Percentiles rank a stretch among this genome's conserved stretches.
Conservation (phyloP, 2,888 invertebrate species). For the Parnassius smintheus region DNA sequence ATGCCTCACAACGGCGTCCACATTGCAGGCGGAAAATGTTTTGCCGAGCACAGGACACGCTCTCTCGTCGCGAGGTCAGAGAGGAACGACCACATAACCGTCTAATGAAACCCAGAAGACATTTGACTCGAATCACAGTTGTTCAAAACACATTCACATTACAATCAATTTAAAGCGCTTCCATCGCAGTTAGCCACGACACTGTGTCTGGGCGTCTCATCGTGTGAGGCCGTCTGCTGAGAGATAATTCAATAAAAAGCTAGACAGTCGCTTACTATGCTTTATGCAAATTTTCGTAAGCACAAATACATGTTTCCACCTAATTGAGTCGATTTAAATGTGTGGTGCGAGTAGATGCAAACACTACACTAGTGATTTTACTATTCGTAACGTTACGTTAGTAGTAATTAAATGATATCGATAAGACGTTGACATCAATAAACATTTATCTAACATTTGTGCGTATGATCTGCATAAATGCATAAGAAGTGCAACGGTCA, state of each 20-base stretch:
- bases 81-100: slow-evolving; percentile 76
- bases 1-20: slow-evolving; percentile 62
- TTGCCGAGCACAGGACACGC: slow-evolving; percentile 44
- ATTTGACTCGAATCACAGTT: slow-evolving; percentile 70
- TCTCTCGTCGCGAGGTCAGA: slow-evolving; percentile 63
- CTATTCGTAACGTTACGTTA: not conserved
- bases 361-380: slow-evolving; percentile 13
- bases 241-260: slow-evolving; percentile 63
- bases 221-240: slow-evolving; percentile 64
- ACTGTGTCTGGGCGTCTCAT: slow-evolving; percentile 61
- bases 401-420: slow-evolving; percentile 15
- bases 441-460: slow-evolving; percentile 15
- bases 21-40: slow-evolving; percentile 47
- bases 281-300: slow-evolving; percentile 31
- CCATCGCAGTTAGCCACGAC: slow-evolving; percentile 58
- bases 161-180: slow-evolving; percentile 75
- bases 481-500: slow-evolving; percentile 11
- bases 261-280: slow-evolving; percentile 35
- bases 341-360: slow-evolving; percentile 9
- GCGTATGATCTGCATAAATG: slow-evolving; percentile 9
- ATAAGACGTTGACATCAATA: slow-evolving; percentile 15
- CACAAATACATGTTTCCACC: slow-evolving; percentile 23
- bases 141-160: slow-evolving; percentile 69
- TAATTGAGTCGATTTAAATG: slow-evolving; percentile 14
- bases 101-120: slow-evolving; percentile 66